A percentile compares a stretch with the other conserved stretches of the same genome.
Conservation (phyloP, 2,797 vertebrate species). For the Onychomys arenicola region DNA sequence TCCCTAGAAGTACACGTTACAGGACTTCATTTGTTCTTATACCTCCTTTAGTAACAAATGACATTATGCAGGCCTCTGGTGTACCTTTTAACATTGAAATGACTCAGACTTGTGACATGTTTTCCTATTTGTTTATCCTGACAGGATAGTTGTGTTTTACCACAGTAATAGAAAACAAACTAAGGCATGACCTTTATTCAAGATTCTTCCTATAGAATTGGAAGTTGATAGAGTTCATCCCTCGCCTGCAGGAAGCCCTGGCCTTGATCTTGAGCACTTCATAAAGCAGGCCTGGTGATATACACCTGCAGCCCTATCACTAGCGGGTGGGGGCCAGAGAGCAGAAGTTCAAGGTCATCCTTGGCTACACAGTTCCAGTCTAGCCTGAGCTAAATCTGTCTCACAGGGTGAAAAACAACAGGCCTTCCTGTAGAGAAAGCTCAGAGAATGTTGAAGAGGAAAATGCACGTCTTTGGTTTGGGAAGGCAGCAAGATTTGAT, state of each 20-base stretch:
- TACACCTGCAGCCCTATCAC: background rate
- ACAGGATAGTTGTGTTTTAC: background rate
- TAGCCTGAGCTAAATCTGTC: background rate
- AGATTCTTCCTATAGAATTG: background rate
- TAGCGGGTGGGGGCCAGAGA: background rate
- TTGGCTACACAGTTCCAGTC: background rate
- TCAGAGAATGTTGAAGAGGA: background rate
- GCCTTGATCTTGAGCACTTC: background rate
- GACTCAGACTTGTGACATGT: background rate
- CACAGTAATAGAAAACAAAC: background rate
- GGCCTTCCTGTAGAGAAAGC: background rate
- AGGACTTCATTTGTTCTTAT: background rate
- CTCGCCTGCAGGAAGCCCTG: too few species aligned
- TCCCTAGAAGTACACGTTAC: conserved; percentile 6
- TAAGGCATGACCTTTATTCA: background rate
- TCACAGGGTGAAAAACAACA: background rate
- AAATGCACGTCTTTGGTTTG: background rate
- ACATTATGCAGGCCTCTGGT: background rate
- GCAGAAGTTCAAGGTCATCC: background rate
- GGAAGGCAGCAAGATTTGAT: background rate
- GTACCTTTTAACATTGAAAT: background rate
- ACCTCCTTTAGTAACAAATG: background rate
- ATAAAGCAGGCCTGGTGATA: too few species aligned
- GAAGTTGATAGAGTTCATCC: too few species aligned
- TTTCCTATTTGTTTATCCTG: background rate